Evolutionary conservation across 1,140 invertebrate species (phyloP), one percentile per base, ranked within the genome.

Genomic region (Helicorthomorpha holstii): DNA sequence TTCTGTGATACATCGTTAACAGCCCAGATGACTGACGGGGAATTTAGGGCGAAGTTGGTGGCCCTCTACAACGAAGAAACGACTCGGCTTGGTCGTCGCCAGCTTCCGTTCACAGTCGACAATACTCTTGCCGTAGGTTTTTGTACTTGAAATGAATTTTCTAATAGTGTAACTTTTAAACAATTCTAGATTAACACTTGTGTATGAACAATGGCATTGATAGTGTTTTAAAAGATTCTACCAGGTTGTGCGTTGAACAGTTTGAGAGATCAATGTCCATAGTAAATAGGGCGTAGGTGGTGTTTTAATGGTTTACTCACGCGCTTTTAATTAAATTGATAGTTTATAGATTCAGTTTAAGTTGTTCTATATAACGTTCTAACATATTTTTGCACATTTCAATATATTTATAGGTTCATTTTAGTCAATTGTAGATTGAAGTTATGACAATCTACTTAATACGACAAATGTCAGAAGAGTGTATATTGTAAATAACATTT

Each of bases 261-360:
- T 23, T 22, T 56, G 1, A 50, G 12, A 16, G 10, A 25, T 38
- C 21, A 23, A 22, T 41, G 23, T 27, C 21, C 4, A 7, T 46
- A 19, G 12, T 41, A 41, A 19, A 12, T 41, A 41, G 19, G 12
- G 19, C 12, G 38, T 46, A 53, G 54, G 50, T 57, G 56, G 58
- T 59, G 48, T 45, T 51, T 49, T 58, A 56, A 54, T 55, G 57
- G 50, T 54, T 62, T 73, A 68, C 27, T 67, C n/a, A n/a, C n/a
- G n/a, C n/a, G n/a, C n/a, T n/a, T n/a, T n/a, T n/a, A n/a, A n/a
- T n/a, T n/a, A n/a, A n/a, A n/a, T n/a, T n/a, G n/a, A n/a, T n/a
- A n/a, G n/a, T n/a, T n/a, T n/a, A n/a, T n/a, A n/a, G n/a, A n/a
- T n/a, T n/a, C n/a, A n/a, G n/a, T n/a, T n/a, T n/a, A n/a, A n/a